These are phyloP conservation scores for Anolis apletophallus DNA, from an alignment of 2,797 vertebrate genomes.

Conservation along the genomic window DNA sequence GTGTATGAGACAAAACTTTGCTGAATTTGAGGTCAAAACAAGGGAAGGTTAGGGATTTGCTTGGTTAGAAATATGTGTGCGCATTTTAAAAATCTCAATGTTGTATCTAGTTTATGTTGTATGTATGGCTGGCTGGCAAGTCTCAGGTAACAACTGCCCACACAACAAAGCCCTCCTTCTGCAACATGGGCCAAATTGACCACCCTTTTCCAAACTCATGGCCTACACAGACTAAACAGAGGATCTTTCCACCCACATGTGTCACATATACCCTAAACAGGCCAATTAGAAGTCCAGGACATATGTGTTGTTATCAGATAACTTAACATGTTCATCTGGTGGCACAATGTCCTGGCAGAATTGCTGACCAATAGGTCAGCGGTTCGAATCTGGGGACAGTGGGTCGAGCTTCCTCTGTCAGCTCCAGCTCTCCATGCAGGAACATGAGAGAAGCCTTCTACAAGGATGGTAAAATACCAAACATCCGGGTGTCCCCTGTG, in stretches of 20 bases:
- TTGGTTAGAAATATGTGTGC: neutral
- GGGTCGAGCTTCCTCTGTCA: too few relatives aligned
- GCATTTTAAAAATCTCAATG: neutral
- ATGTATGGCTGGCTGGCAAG: neutral
- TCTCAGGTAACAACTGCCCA: neutral
- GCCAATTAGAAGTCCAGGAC: neutral
- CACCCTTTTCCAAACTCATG: neutral
- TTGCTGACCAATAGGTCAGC: too few relatives aligned
- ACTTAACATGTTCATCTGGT: neutral
- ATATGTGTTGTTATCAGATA: neutral
- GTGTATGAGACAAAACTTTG: too few relatives aligned
- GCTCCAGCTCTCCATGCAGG: too few relatives aligned
- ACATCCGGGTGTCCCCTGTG: too few relatives aligned
- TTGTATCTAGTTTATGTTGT: neutral
- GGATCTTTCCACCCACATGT: neutral
- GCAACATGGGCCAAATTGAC: neutral
- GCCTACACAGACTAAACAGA: neutral
- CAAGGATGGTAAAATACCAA: too few relatives aligned
- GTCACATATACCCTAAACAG: neutral
- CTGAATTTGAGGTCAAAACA: neutral
- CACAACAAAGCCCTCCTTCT: neutral
- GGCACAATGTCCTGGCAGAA: too few relatives aligned
- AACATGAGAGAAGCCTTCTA: too few relatives aligned
- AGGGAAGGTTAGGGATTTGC: neutral
- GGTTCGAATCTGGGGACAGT: too few relatives aligned